Evolutionary conservation across 2,797 vertebrate genomes (phyloP), one percentile per base, ranked within the genome.

Genomic region (Ceyx erithaca): DNA sequence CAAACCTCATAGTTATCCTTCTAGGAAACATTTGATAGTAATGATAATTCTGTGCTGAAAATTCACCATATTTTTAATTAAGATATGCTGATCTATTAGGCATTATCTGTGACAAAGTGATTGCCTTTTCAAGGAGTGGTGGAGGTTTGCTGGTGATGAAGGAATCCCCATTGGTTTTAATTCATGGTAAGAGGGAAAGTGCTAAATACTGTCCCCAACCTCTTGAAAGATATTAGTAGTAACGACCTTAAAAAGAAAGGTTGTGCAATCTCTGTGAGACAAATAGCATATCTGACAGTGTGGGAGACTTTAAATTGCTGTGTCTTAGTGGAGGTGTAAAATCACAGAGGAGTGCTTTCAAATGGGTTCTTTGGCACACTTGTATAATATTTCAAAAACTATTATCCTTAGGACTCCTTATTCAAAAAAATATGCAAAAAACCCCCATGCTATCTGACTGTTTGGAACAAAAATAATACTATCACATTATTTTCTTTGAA

Each of bases 291-390:
- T 93, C 86, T 77, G 67, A 84, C 84, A 91, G 73, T 79, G 75
- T 1, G 2, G 80, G 28, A 88, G 58, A 61, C 13, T 90, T 85
- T 67, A 93, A 93, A 92, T 59, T 94, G 70, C 92, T 75, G 3
- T 54, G 72, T 90, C 76, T 92, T 90, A 69, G n/a, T 72, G 43
- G 41, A 76, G 85, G 67, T 84, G 55, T 94, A 91, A 89, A 96
- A 95, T 75, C 23, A 70, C 45, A 64, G 67, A 89, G 43, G 22
- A 41, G n/a, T 64, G n/a, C 69, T 96, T 90, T 86, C 62, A 93
- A 58, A 92, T 90, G 66, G 93, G 84, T 91, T 67, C 40, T 91
- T 59, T 95, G 73, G 79, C 75, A 72, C 3, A 2, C 37, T 21
- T 14, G 59, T 83, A 16, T 22, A 78, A 9, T 61, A 49, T 87